phyloP scores from a whole-genome alignment of 2,113 vertebrate species.

The Scalopus aquaticus region DNA sequence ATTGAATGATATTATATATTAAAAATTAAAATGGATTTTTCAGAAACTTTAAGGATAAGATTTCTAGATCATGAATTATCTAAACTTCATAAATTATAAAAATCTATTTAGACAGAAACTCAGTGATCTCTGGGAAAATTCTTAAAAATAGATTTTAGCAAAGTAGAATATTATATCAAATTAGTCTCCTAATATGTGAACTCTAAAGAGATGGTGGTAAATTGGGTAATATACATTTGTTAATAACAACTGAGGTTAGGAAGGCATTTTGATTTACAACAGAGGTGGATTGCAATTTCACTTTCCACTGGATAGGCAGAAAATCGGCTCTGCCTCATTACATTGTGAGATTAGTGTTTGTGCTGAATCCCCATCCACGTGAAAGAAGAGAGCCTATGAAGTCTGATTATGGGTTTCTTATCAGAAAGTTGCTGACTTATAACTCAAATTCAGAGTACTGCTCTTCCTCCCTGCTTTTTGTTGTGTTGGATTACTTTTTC shows the following conservation, averaged over 20 bases:
- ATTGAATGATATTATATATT: constrained; percentile 11
- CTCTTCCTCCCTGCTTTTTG: neutral
- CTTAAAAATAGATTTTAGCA: constrained; percentile 42
- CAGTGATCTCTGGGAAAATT: constrained; percentile 47
- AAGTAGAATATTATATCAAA: constrained; percentile 40
- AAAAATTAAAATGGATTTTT: constrained; percentile 51
- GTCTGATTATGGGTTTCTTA: constrained; percentile 46
- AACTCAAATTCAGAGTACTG: neutral
- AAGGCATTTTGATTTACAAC: constrained; percentile 67
- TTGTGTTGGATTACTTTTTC: neutral
- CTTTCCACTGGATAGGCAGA: constrained; percentile 69
- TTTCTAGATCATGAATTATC: constrained; percentile 29
- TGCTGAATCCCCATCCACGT: constrained; percentile 45
- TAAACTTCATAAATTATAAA: constrained; percentile 62
- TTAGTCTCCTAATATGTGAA: constrained; percentile 43
- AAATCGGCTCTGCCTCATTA: constrained; percentile 69
- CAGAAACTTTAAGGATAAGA: constrained; percentile 20
- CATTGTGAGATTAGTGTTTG: constrained; percentile 63
- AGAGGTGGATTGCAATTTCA: constrained; percentile 53
- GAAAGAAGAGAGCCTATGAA: constrained; percentile 41
- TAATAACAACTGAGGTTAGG: constrained; percentile 57
- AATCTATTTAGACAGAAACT: constrained; percentile 16
- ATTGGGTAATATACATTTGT: constrained; percentile 56
- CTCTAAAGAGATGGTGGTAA: constrained; percentile 37
- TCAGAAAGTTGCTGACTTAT: neutral